Evolutionary conservation across 2,797 vertebrate genomes (phyloP).

Genomic region (Phalanger gymnotis): DNA sequence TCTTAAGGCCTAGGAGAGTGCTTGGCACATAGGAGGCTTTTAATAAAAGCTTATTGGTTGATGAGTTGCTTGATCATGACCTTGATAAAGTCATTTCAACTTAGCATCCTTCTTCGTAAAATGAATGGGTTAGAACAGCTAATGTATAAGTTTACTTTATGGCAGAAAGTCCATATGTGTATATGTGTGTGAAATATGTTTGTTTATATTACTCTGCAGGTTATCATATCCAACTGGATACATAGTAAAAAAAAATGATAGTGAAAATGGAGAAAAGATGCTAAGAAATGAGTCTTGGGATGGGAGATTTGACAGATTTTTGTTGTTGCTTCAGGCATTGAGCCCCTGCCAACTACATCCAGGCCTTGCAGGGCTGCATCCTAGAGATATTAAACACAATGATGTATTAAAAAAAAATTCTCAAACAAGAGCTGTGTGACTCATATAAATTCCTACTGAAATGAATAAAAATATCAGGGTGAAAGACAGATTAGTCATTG

Average conservation of each 20-base stretch:
- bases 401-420: constrained; percentile 33
- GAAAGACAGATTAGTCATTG: constrained; percentile 67
- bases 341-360: constrained; percentile 45
- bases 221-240: not conserved
- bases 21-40: not conserved
- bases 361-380: constrained; percentile 39
- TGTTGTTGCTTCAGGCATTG: constrained; percentile 36
- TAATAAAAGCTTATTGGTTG: not conserved
- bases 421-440: constrained; percentile 57
- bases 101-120: not conserved
- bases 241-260: not conserved
- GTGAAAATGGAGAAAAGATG: not conserved
- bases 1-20: not conserved
- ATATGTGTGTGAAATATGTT: not conserved
- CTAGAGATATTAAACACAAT: constrained; percentile 46
- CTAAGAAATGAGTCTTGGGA: constrained; percentile 1
- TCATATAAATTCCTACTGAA: constrained; percentile 58
- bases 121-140: not conserved
- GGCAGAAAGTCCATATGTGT: not conserved
- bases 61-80: not conserved
- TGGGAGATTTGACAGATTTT: constrained; percentile 43
- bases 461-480: constrained; percentile 67
- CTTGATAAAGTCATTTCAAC: not conserved
- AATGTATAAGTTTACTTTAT: not conserved
- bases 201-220: not conserved